A percentile compares a stretch with the other conserved stretches of the same genome.
phyloP scores from a whole-genome alignment of 30 jellyfish, hydroid and myxozoan species.

The Hydractinia symbiolongicarpus region DNA sequence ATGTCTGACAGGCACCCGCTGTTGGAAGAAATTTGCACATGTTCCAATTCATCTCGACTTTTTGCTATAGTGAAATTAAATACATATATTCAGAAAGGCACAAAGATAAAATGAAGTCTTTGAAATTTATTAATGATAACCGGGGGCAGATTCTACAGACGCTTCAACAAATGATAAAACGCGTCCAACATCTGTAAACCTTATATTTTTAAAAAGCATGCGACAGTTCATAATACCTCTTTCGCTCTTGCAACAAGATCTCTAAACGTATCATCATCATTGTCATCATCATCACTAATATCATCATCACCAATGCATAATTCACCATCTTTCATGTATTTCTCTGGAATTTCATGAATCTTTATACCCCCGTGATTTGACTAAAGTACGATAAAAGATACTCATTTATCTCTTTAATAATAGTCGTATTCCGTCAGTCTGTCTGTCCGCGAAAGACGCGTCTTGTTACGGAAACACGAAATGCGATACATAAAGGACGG shows the following conservation, averaged over 20 bases:
- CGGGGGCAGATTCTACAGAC: too few species aligned
- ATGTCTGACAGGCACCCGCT: conserved; percentile 79
- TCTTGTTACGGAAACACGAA: too few species aligned
- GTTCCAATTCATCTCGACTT: conserved; percentile 95
- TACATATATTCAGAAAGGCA: neutral
- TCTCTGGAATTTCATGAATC: conserved; percentile 45
- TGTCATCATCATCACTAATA: conserved; percentile 35
- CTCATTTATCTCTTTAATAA: too few species aligned
- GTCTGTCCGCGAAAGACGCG: too few species aligned
- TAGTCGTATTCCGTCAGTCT: too few species aligned
- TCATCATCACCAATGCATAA: conserved; percentile 18
- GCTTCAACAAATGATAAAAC: too few species aligned
- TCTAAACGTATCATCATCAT: conserved; percentile 26
- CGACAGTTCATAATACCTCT: neutral
- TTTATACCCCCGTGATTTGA: conserved; percentile 81
- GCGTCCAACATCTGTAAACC: too few species aligned
- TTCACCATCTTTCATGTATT: conserved; percentile 37
- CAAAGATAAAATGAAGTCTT: neutral
- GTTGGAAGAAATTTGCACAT: conserved; percentile 71
- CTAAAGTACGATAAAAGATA: neutral
- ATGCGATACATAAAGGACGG: too few species aligned
- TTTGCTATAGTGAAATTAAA: conserved; percentile 33
- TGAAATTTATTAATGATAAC: neutral
- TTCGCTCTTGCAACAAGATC: conserved; percentile 24
- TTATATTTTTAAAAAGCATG: too few species aligned